phyloP scores from a whole-genome alignment of 2,888 invertebrate genomes.

The Zhuqinia jingwanae region DNA sequence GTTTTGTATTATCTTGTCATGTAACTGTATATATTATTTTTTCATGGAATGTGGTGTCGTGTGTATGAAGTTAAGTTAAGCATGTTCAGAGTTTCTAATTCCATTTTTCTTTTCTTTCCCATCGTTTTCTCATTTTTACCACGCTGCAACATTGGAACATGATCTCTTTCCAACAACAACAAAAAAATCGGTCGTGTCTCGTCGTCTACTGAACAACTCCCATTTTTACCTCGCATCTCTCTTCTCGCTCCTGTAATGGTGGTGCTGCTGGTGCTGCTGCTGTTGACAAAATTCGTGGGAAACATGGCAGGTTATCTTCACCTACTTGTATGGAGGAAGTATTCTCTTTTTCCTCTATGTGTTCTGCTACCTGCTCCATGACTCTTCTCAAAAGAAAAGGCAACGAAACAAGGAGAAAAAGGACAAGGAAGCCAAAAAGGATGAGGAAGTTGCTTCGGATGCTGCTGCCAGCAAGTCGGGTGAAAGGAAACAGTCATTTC shows the following conservation, averaged over 20 bases:
- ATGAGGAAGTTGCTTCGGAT: conserved; percentile 79
- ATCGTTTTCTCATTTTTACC: not conserved
- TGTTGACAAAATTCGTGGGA: conserved; percentile 57
- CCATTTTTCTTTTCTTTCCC: conserved; percentile 24
- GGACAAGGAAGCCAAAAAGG: conserved; percentile 78
- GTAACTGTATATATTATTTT: not conserved
- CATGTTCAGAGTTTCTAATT: conserved; percentile 55
- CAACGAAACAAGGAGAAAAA: conserved; percentile 77
- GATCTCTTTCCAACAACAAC: conserved; percentile 18
- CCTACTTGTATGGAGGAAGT: conserved; percentile 95
- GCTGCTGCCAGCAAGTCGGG: conserved; percentile 79
- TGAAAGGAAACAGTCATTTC: conserved; percentile 79
- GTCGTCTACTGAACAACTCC: conserved; percentile 51
- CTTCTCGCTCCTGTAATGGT: not conserved
- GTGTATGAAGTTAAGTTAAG: conserved; percentile 21
- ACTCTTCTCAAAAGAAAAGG: conserved; percentile 82
- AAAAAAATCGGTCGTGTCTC: conserved; percentile 33
- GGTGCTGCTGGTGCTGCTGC: not conserved
- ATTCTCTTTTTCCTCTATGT: conserved; percentile 96
- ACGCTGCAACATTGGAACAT: conserved; percentile 11
- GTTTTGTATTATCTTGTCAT: not conserved
- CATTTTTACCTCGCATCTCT: conserved; percentile 14
- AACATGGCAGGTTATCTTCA: conserved; percentile 89
- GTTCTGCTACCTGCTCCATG: conserved; percentile 96
- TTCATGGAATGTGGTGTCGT: not conserved